A percentile compares a stretch with the other conserved stretches of the same genome.
phyloP scores from a whole-genome alignment of 2,888 invertebrate genomes.

The Spicauda simplicius region DNA sequence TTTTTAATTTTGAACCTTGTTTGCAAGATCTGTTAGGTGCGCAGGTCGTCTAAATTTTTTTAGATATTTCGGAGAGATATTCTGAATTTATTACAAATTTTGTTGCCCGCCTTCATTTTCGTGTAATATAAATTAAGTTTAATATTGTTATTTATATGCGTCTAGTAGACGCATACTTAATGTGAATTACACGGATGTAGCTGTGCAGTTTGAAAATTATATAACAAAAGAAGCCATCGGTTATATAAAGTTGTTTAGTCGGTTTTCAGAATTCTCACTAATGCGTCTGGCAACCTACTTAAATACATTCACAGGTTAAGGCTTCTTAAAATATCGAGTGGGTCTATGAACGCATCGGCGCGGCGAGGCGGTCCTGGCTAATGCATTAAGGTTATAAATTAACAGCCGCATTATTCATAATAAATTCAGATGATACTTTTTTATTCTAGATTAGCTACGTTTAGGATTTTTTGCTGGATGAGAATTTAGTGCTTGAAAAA shows the following conservation, averaged over 20 bases:
- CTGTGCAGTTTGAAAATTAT: constrained; percentile 55
- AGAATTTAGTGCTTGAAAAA: background rate
- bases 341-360: constrained; percentile 22
- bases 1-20: constrained; percentile 19
- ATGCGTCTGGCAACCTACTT: constrained; percentile 79
- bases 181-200: constrained; percentile 52
- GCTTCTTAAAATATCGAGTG: constrained; percentile 33
- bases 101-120: constrained; percentile 12
- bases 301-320: constrained; percentile 51
- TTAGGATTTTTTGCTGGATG: background rate
- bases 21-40: background rate
- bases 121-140: constrained; percentile 13
- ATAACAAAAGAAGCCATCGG: constrained; percentile 62
- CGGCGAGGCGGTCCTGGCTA: constrained; percentile 14
- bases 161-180: constrained; percentile 42
- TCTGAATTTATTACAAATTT: constrained; percentile 26
- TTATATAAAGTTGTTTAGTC: constrained; percentile 61
- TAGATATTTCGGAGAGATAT: background rate
- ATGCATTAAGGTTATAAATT: constrained; percentile 25
- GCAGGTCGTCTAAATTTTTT: constrained; percentile 1
- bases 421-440: background rate
- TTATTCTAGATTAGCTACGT: background rate
- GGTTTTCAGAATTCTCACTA: constrained; percentile 72
- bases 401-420: constrained; percentile 21
- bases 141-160: constrained; percentile 44